These are phyloP conservation scores for Anas bernieri DNA, from an alignment of 2,797 vertebrate species.

Conservation along the genomic window DNA sequence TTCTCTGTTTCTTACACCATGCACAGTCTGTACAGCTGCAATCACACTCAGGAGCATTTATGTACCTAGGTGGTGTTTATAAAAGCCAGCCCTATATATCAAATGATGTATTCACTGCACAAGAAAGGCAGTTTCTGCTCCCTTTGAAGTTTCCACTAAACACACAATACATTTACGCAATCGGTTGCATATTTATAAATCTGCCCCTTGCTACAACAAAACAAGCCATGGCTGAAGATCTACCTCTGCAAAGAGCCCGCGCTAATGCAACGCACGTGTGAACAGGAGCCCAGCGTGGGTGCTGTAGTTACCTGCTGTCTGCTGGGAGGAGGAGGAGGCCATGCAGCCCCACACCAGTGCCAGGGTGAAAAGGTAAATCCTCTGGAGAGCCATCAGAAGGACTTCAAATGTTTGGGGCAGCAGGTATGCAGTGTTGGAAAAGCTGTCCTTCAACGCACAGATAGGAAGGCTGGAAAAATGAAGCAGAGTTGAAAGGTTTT, in stretches of 20 bases:
- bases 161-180: rapidly evolving
- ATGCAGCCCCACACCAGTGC: not conserved
- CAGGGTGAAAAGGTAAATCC: rapidly evolving
- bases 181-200: not conserved
- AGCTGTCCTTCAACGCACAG: rapidly evolving
- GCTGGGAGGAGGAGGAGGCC: not conserved
- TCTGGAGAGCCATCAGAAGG: not conserved
- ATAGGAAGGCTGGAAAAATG: not conserved
- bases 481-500: not conserved
- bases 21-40: rapidly evolving
- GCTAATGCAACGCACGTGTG: rapidly evolving
- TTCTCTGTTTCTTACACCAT: not conserved
- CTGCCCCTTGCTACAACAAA: not conserved
- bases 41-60: rapidly evolving
- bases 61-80: not conserved
- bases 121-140: not conserved
- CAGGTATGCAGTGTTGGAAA: rapidly evolving
- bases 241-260: rapidly evolving
- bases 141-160: not conserved
- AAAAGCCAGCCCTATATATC: not conserved
- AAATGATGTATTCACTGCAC: not conserved
- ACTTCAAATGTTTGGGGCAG: rapidly evolving
- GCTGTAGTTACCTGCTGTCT: slow-evolving; percentile 20
- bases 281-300: no score
- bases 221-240: not conserved